Percentiles rank a stretch among this genome's conserved stretches.
These are phyloP conservation scores for Parelbella ahira DNA, from an alignment of 2,888 invertebrate genomes.

Conservation along the genomic window DNA sequence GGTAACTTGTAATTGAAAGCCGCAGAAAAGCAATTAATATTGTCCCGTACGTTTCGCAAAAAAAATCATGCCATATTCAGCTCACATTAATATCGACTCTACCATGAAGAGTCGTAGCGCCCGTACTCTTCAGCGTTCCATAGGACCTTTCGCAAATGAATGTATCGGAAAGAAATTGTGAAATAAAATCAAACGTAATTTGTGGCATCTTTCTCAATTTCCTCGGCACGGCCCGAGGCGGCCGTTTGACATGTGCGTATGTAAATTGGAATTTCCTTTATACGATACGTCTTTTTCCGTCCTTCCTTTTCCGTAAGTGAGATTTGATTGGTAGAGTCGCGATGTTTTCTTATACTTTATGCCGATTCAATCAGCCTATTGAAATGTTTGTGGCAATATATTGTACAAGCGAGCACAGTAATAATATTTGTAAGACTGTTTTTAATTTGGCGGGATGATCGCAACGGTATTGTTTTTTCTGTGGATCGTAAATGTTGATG, in stretches of 20 bases:
- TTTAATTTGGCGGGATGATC: neutral
- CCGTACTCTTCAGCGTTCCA: too few species aligned
- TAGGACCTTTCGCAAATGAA: constrained; percentile 32
- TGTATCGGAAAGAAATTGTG: constrained; percentile 67
- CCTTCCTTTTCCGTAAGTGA: constrained; percentile 43
- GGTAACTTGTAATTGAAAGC: too few species aligned
- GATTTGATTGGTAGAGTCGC: constrained; percentile 47
- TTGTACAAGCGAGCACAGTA: too few species aligned
- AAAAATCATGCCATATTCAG: neutral
- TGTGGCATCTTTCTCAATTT: constrained; percentile 62
- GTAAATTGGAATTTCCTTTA: constrained; percentile 46
- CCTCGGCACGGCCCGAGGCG: constrained; percentile 37
- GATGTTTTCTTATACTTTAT: constrained; percentile 17
- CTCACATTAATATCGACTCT: constrained; percentile 11
- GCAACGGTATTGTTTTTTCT: too few species aligned
- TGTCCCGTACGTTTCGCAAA: constrained; percentile 39
- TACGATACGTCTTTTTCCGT: constrained; percentile 33
- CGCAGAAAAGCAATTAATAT: too few species aligned
- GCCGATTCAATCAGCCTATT: constrained; percentile 24
- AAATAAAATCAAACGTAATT: constrained; percentile 76
- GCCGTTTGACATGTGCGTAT: constrained; percentile 33
- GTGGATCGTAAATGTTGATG: too few species aligned
- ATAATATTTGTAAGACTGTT: too few species aligned
- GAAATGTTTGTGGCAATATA: constrained; percentile 2
- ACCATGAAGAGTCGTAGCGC: too few species aligned